Base-by-base conservation (phyloP, 2,888 invertebrate species). In the Catocala fraxini region DNA sequence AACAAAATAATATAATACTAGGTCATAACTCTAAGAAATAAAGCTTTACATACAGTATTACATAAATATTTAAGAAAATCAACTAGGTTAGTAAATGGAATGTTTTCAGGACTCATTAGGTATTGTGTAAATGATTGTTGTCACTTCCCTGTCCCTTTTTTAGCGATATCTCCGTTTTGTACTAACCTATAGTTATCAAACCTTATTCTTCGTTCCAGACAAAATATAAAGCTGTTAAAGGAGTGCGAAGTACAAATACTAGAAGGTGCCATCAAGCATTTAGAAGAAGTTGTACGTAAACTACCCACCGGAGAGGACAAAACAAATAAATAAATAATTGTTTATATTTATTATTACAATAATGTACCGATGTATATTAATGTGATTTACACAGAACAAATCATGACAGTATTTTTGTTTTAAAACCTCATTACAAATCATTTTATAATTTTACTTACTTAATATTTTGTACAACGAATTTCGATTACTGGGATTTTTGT, bases 181-280 rank as follows among this genome's bases (percentile, higher is more conserved):
- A 2, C n/a, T n/a, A n/a, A n/a, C 35, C 6, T 39, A 7, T 39
- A 39, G 9, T 6, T 7, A 6, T 6, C 0, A 6, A 39, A 6
- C 12, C n/a, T 51, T 5, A 33, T 65, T 51, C 35, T 56, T 56
- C 64, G 59, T 76, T 71, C 42, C 89, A 94, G 94, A 70, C 86
- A 82, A 73, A 90, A 92, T 72, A 82, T 92, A 61, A 89, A 87
- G 61, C 79, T 91, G n/a, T 73, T 94, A 35, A 94, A 94, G 69
- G 79, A 90, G 77, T 89, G 89, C 64, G 94, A 94, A 89, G 86
- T 91, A 82, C 88, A 90, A 88, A 90, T 92, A 70, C 75, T 94
- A 71, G 88, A 92, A 47, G 84, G 86, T 83, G 90, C 91, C 86
- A 91, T 94, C 65, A 82, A 85, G 68, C 89, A 91, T 81, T 79